Evolutionary conservation across 2,113 vertebrate species (phyloP).

Genomic region (Cathartes aura): DNA sequence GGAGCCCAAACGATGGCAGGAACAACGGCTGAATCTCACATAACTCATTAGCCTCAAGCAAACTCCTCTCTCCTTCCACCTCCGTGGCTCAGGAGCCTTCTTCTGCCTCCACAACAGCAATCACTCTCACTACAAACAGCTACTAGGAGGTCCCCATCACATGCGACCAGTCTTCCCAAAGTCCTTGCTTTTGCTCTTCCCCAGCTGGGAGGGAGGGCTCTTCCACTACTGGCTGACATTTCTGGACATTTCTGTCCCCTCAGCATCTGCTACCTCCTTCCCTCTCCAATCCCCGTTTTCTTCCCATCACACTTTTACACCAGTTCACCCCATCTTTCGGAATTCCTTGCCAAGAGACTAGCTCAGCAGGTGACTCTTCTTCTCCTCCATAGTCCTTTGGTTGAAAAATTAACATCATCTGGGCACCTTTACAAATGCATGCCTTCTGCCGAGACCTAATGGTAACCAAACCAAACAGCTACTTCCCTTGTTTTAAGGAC

Average conservation of each 20-base stretch:
- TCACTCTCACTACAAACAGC: neutral
- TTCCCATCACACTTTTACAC: neutral
- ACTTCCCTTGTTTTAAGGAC: neutral
- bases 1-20: fast-evolving
- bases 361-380: neutral
- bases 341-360: neutral
- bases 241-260: neutral
- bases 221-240: neutral
- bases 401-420: neutral
- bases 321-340: neutral
- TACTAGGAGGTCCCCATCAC: neutral
- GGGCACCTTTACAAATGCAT: too few species aligned
- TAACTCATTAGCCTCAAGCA: neutral
- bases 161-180: fast-evolving
- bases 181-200: neutral
- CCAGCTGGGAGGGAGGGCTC: neutral
- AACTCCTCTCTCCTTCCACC: neutral
- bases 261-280: neutral
- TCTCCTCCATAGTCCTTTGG: neutral
- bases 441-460: neutral
- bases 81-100: fast-evolving
- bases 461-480: neutral
- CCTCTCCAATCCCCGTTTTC: too few species aligned
- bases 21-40: neutral
- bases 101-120: neutral